phyloP scores from a whole-genome alignment of 2,888 invertebrate genomes.

The Furcula furcula region DNA sequence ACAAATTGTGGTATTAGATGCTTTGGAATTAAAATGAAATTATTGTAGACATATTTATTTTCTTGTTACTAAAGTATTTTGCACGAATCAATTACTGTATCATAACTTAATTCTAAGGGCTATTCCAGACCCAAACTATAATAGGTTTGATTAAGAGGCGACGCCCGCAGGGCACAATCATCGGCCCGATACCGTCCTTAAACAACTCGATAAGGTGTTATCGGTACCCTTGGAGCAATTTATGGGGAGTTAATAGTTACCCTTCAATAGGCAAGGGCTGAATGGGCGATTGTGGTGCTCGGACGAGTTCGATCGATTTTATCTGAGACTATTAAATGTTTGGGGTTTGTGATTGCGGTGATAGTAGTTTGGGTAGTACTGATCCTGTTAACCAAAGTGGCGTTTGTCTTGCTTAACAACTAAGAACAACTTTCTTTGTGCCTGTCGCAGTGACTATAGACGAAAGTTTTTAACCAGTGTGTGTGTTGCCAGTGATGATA shows the following conservation, averaged over 20 bases:
- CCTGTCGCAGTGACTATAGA: too few species aligned
- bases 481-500: too few species aligned
- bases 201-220: constrained; percentile 73
- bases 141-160: constrained; percentile 60
- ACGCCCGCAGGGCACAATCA: constrained; percentile 62
- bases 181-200: constrained; percentile 67
- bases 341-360: constrained; percentile 1
- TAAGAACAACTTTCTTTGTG: too few species aligned
- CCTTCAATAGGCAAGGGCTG: constrained; percentile 48
- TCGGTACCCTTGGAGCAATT: constrained; percentile 64
- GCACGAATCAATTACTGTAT: too few species aligned
- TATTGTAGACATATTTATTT: too few species aligned
- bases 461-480: too few species aligned
- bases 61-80: too few species aligned
- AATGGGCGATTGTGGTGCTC: constrained; percentile 18
- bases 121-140: constrained; percentile 33
- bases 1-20: too few species aligned
- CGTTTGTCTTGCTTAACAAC: too few species aligned
- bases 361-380: constrained; percentile 3
- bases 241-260: constrained; percentile 70
- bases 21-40: too few species aligned
- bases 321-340: constrained; percentile 2
- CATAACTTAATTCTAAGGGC: constrained; percentile 24
- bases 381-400: too few species aligned
- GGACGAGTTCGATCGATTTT: constrained; percentile 25